Percentiles rank a stretch among this genome's conserved stretches.
phyloP scores from a whole-genome alignment of 2,797 vertebrate genomes.

The Sciurus vulgaris region DNA sequence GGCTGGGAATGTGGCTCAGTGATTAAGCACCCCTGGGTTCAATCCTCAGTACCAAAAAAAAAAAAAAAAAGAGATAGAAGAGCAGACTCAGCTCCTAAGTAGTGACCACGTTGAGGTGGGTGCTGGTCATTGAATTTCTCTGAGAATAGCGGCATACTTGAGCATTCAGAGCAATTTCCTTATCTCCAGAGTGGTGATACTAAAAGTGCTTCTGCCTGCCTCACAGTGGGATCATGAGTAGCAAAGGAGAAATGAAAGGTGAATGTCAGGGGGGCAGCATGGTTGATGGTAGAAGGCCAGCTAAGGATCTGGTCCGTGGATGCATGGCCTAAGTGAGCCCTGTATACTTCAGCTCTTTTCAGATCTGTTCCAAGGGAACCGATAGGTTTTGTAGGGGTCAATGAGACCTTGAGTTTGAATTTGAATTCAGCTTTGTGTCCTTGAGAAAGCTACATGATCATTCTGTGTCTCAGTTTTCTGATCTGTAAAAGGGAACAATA shows the following conservation, averaged over 20 bases:
- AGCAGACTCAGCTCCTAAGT: neutral
- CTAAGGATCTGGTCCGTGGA: neutral
- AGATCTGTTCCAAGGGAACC: neutral
- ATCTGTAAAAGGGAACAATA: neutral
- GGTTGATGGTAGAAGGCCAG: neutral
- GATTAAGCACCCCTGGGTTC: no score
- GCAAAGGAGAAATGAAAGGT: neutral
- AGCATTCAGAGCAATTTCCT: slow-evolving; percentile 3
- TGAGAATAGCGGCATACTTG: neutral
- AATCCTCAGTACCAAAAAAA: no score
- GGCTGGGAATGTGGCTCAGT: no score
- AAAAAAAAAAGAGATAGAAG: no score
- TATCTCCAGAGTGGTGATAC: neutral
- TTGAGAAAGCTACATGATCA: slow-evolving; percentile 26
- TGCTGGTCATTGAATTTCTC: neutral
- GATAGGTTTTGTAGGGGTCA: neutral
- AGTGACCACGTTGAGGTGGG: neutral
- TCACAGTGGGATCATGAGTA: neutral
- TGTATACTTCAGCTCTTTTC: neutral
- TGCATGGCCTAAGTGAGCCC: neutral
- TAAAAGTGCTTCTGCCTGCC: neutral
- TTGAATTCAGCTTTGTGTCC: neutral
- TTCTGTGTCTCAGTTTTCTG: slow-evolving; percentile 13
- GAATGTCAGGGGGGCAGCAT: neutral
- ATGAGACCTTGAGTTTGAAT: slow-evolving; percentile 1